Percentiles rank a stretch among this genome's conserved stretches.
phyloP scores from a whole-genome alignment of 2,888 invertebrate genomes.

The Cephus pulcher region DNA sequence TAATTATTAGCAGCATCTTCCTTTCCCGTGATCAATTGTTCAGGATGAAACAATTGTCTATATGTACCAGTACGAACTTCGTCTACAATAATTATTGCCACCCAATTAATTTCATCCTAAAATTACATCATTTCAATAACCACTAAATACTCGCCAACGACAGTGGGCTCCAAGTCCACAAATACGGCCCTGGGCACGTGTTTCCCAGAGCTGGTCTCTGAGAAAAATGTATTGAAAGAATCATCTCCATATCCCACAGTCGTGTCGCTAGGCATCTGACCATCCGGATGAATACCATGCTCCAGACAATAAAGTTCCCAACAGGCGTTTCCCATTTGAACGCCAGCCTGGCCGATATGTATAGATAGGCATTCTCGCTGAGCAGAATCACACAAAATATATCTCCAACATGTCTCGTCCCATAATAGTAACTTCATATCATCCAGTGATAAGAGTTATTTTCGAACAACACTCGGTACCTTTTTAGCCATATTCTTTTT shows the following conservation, averaged over 20 bases:
- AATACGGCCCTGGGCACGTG: slow-evolving; percentile 91
- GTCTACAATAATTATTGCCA: slow-evolving; percentile 66
- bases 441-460: neutral
- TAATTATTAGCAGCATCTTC: slow-evolving; percentile 95
- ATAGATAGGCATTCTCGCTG: slow-evolving; percentile 90
- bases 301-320: slow-evolving; percentile 89
- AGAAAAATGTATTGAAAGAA: slow-evolving; percentile 83
- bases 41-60: slow-evolving; percentile 88
- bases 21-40: slow-evolving; percentile 91
- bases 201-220: slow-evolving; percentile 81
- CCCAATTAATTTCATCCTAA: neutral
- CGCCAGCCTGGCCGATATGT: slow-evolving; percentile 88
- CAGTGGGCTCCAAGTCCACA: slow-evolving; percentile 93
- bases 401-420: neutral
- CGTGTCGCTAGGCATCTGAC: slow-evolving; percentile 88
- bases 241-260: slow-evolving; percentile 79
- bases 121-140: slow-evolving; percentile 2
- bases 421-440: neutral
- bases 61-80: slow-evolving; percentile 88
- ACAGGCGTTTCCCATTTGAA: slow-evolving; percentile 88
- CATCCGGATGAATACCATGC: slow-evolving; percentile 87
- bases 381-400: slow-evolving; percentile 30
- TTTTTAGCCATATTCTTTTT: slow-evolving; percentile 40
- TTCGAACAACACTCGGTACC: slow-evolving; percentile 25
- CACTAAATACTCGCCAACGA: slow-evolving; percentile 76